Evolutionary conservation across 2,888 invertebrate species (phyloP).

Genomic region (Lasioglossum figueresi): DNA sequence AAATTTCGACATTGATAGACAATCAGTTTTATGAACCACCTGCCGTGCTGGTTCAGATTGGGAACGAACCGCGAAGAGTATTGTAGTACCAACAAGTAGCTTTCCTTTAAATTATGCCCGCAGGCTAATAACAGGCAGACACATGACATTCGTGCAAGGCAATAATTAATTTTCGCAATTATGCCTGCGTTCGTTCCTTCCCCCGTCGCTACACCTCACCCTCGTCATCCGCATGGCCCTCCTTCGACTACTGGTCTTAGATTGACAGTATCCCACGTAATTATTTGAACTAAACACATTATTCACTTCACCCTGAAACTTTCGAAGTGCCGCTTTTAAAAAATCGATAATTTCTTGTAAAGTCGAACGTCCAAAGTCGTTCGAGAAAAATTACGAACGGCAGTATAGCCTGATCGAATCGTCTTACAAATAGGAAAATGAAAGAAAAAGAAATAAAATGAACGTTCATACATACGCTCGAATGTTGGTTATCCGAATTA

Average conservation of each 20-base stretch:
- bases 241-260: not conserved
- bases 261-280: not conserved
- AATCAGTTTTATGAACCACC: not conserved
- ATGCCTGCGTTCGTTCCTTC: constrained; percentile 72
- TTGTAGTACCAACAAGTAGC: constrained; percentile 79
- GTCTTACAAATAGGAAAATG: not conserved
- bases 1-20: not conserved
- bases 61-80: constrained; percentile 55
- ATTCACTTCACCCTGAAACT: not conserved
- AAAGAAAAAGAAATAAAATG: not conserved
- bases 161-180: constrained; percentile 83
- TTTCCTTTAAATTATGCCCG: constrained; percentile 81
- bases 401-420: no score
- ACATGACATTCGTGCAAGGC: constrained; percentile 81
- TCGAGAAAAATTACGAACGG: not conserved
- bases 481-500: not conserved
- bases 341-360: not conserved
- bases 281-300: not conserved
- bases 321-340: no score
- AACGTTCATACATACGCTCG: no score
- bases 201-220: constrained; percentile 34
- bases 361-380: not conserved
- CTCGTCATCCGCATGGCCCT: constrained; percentile 12
- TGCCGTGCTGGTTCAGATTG: constrained; percentile 9
- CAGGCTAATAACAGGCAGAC: constrained; percentile 81